Conservation (phyloP, 2,888 invertebrate genomes). For the Dynastes grantii region DNA sequence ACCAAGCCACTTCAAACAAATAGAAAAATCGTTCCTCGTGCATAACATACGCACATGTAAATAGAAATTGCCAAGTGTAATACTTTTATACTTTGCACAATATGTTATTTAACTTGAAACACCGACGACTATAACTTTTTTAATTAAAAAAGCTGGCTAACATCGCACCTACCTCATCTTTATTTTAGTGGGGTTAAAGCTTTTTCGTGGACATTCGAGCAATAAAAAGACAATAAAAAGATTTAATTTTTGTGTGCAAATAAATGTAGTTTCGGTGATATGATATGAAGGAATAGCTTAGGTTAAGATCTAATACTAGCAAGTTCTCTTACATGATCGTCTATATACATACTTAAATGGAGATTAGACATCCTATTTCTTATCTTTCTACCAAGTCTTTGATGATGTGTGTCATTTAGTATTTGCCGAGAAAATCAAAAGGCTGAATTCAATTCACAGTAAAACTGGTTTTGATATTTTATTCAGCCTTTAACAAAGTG, state of each 20-base stretch:
- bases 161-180: slow-evolving; percentile 24
- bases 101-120: slow-evolving; percentile 44
- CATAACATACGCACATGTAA: slow-evolving; percentile 30
- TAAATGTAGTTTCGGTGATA: slow-evolving; percentile 7
- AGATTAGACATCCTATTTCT: no score
- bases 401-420: no score
- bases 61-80: slow-evolving; percentile 41
- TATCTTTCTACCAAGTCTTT: no score
- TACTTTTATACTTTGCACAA: slow-evolving; percentile 31
- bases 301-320: no score
- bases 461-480: no score
- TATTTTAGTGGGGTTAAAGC: slow-evolving; percentile 27
- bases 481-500: no score
- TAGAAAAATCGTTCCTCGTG: slow-evolving; percentile 9
- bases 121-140: slow-evolving; percentile 41
- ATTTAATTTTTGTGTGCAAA: slow-evolving; percentile 38
- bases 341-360: no score
- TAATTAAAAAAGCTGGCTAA: slow-evolving; percentile 39
- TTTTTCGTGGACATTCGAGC: slow-evolving; percentile 24
- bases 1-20: slow-evolving; percentile 11
- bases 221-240: slow-evolving; percentile 38
- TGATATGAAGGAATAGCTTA: background rate
- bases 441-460: no score
- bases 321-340: no score
- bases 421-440: no score